Evolutionary conservation across 64 coral and sea anemone genomes (phyloP).

Genomic region (Stylophora pistillata): DNA sequence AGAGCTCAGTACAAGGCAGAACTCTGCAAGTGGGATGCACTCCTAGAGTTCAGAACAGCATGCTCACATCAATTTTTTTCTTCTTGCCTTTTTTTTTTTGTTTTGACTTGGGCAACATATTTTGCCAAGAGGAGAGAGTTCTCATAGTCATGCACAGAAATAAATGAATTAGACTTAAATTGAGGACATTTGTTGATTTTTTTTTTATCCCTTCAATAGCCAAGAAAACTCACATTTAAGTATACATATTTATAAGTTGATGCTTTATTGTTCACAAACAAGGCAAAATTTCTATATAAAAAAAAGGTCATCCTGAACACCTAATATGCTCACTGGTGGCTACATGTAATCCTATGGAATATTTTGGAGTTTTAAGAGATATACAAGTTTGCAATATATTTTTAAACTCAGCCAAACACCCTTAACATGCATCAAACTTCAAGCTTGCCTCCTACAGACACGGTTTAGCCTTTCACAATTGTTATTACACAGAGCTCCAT

Average conservation of each 20-base stretch:
- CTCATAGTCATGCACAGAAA: too few species aligned
- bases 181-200: too few species aligned
- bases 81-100: too few species aligned
- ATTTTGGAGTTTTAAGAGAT: neutral
- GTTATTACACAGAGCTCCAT: neutral
- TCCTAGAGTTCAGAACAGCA: too few species aligned
- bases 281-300: slow-evolving; percentile 16
- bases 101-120: too few species aligned
- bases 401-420: neutral
- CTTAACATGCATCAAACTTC: neutral
- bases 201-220: too few species aligned
- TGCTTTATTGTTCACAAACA: slow-evolving; percentile 14
- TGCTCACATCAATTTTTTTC: too few species aligned
- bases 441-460: neutral
- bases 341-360: neutral
- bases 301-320: neutral
- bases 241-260: neutral
- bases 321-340: too few species aligned
- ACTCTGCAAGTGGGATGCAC: too few species aligned
- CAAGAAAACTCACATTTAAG: neutral
- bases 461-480: neutral
- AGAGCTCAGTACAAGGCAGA: too few species aligned
- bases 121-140: too few species aligned
- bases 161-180: too few species aligned
- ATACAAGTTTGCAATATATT: neutral